A percentile compares a stretch with the other conserved stretches of the same genome.
Evolutionary conservation across 2,797 vertebrate genomes (phyloP).

Genomic region (Paratrypauchen microcephalus): DNA sequence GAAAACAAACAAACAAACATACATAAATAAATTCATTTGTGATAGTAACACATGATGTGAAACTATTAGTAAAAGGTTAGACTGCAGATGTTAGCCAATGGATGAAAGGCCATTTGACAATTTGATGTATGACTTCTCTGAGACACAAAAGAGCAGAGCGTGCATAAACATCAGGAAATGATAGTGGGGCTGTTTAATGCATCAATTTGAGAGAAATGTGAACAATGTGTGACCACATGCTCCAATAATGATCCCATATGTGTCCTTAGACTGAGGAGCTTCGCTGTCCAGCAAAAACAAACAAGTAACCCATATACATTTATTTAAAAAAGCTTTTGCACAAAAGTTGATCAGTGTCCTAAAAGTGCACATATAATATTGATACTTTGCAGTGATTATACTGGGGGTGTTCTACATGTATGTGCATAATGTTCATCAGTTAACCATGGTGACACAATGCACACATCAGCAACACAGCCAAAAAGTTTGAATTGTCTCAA

Average conservation of each 20-base stretch:
- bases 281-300: neutral
- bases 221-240: conserved; percentile 2
- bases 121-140: neutral
- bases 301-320: neutral
- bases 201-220: conserved; percentile 6
- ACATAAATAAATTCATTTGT: neutral
- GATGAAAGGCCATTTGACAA: neutral
- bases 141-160: conserved; percentile 1
- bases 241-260: neutral
- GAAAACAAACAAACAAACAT: conserved; percentile 3
- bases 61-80: neutral
- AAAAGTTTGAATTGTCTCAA: no score
- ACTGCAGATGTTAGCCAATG: neutral
- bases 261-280: neutral
- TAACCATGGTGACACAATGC: no score
- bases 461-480: no score
- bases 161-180: conserved; percentile 7
- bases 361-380: neutral
- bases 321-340: neutral
- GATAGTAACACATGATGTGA: neutral
- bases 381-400: no score
- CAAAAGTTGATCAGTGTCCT: neutral
- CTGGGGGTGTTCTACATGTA: no score
- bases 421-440: no score
- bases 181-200: conserved; percentile 1